Evolutionary conservation across 2,888 invertebrate species (phyloP), one percentile per base, ranked within the genome.

Genomic region (Galeruca laticollis): DNA sequence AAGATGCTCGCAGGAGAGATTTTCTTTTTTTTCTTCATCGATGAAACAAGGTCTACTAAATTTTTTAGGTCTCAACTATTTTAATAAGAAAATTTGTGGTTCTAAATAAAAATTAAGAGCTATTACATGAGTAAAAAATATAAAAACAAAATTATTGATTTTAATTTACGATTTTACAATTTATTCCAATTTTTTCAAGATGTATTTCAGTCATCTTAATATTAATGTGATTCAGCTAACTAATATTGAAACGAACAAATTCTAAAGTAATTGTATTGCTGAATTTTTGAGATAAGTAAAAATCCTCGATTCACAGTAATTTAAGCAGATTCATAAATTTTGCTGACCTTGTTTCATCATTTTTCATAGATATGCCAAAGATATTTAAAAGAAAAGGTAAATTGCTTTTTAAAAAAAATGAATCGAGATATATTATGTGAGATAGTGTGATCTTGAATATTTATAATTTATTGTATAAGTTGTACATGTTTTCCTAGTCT

Each of bases 401-500:
- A 47, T 20, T 70, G 54, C 57, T 61, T 67, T 67, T 62, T 69
- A 49, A 15, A 43, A 59, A 52, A 59, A 65, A 33, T 49, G 51
- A 47, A 65, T 61, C 62, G 31, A 15, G 33, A 49, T 56, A 47
- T 57, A 35, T 70, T 54, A 26, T 54, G 71, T 70, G 67, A 72
- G 69, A 70, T 74, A 65, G 71, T 76, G 72, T 76, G 74, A 76
- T 77, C 71, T 73, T 76, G 74, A 76, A 69, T 76, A 77, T 72
- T 73, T 72, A 72, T 76, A 72, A 69, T 73, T 70, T 69, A 64
- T 59, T 74, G 65, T 69, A 57, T 73, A 71, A 66, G 56, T 70
- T 74, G 72, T 73, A 73, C 70, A 78, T 72, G 47, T 74, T 75
- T 73, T 78, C 74, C 80, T 80, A 80, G 79, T 80, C 80, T 80